Conservation (phyloP, 2,797 vertebrate species). For the Apogon hyalosoma region DNA sequence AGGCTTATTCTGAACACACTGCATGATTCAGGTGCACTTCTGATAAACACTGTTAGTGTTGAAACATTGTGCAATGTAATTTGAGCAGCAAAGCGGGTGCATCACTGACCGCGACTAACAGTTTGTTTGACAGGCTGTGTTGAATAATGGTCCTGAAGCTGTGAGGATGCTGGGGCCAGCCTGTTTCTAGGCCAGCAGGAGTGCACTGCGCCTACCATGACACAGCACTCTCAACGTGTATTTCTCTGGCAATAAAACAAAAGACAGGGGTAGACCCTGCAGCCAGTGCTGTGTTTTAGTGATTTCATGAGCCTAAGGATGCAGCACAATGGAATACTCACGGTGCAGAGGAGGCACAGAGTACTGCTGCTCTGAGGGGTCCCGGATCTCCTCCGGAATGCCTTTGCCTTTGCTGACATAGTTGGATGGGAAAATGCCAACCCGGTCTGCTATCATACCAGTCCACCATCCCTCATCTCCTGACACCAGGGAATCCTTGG, state of each 20-base stretch:
- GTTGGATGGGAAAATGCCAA: constrained; percentile 93
- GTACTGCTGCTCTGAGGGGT: constrained; percentile 81
- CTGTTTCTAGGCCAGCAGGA: constrained; percentile 60
- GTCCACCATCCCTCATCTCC: constrained; percentile 99
- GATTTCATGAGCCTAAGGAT: background rate
- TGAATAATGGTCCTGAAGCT: constrained; percentile 63
- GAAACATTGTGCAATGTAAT: constrained; percentile 38
- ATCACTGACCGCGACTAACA: constrained; percentile 29
- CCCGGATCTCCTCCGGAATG: constrained; percentile 86
- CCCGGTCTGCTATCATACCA: constrained; percentile 91
- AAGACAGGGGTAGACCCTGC: background rate
- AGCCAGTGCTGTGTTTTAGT: constrained; percentile 11
- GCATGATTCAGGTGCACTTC: background rate
- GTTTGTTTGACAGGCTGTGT: constrained; percentile 40
- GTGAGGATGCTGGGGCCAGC: constrained; percentile 46
- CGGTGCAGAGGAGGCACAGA: constrained; percentile 83
- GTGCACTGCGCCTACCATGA: constrained; percentile 60
- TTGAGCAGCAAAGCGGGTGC: constrained; percentile 33
- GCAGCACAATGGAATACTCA: constrained; percentile 76
- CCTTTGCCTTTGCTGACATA: constrained; percentile 91
- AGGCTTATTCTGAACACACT: no score
- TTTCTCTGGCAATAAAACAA: constrained; percentile 38
- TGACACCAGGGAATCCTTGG: constrained; percentile 94
- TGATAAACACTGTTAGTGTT: constrained; percentile 6
- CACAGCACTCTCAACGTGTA: constrained; percentile 65